These are phyloP conservation scores for Mormyrus iriodes DNA, from an alignment of 2,113 vertebrate genomes.

Conservation along the genomic window DNA sequence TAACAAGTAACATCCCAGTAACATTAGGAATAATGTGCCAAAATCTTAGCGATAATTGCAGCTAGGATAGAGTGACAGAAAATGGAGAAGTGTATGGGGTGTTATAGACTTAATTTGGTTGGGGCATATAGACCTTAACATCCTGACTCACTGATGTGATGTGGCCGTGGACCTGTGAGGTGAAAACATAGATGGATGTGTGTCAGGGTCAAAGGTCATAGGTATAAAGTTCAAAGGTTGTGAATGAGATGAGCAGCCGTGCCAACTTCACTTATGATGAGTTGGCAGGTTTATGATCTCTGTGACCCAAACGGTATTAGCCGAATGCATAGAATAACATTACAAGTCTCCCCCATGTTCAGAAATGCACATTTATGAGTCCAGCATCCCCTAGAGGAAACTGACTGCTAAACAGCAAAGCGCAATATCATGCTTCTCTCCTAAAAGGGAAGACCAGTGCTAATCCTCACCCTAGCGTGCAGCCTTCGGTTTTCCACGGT, in stretches of 20 bases:
- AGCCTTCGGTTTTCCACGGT: neutral
- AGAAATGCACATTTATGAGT: neutral
- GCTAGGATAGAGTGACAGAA: neutral
- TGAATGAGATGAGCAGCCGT: neutral
- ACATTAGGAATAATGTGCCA: neutral
- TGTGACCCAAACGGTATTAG: neutral
- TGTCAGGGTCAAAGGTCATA: neutral
- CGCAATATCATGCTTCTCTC: neutral
- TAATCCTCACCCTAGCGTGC: neutral
- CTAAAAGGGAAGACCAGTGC: neutral
- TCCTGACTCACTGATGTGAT: neutral
- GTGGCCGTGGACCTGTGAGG: neutral
- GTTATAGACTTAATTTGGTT: neutral
- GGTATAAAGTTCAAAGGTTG: neutral
- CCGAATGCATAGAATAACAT: neutral
- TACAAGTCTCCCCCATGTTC: neutral
- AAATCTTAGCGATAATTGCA: neutral
- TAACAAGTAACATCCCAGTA: neutral
- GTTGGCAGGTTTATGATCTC: neutral
- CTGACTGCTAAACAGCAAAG: neutral
- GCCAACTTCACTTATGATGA: neutral
- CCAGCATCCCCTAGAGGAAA: neutral
- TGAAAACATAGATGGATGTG: neutral
- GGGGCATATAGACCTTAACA: neutral
- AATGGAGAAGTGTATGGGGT: neutral